These are phyloP conservation scores for Lottia gigantea DNA, from an alignment of 2,888 invertebrate genomes.

Conservation along the genomic window DNA sequence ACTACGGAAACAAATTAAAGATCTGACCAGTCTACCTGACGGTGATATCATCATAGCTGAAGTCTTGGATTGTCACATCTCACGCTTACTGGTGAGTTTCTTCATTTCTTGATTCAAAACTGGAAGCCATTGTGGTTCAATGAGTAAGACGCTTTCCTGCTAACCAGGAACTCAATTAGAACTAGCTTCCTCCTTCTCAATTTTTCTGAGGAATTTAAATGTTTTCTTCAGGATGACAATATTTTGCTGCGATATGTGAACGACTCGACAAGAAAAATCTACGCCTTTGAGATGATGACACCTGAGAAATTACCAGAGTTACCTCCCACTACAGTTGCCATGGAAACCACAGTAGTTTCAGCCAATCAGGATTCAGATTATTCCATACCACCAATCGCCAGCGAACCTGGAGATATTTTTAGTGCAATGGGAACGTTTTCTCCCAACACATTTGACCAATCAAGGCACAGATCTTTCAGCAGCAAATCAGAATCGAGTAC, in stretches of 20 bases:
- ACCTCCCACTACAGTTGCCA: not conserved
- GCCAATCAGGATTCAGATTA: not conserved
- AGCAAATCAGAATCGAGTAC: not conserved
- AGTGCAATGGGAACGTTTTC: slow-evolving; percentile 38
- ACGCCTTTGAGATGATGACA: slow-evolving; percentile 65
- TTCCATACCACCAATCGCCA: slow-evolving; percentile 15
- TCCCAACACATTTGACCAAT: not conserved
- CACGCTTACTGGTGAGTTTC: slow-evolving; percentile 72
- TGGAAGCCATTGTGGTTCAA: too few species aligned
- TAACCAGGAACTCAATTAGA: too few species aligned
- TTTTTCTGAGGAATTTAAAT: too few species aligned
- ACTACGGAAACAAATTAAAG: slow-evolving; percentile 71
- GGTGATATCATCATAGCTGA: slow-evolving; percentile 72
- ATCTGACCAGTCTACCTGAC: slow-evolving; percentile 62
- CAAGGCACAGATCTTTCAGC: not conserved
- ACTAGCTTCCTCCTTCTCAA: too few species aligned
- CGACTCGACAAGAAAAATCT: slow-evolving; percentile 66
- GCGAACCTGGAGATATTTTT: slow-evolving; percentile 28
- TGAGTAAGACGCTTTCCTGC: too few species aligned
- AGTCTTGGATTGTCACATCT: slow-evolving; percentile 74
- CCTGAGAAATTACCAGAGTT: slow-evolving; percentile 23
- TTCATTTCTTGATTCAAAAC: too few species aligned
- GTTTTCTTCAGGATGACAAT: slow-evolving; percentile 71
- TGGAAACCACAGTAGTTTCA: slow-evolving; percentile 1
- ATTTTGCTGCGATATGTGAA: slow-evolving; percentile 72